phyloP scores from a whole-genome alignment of 92 coral and sea anemone genomes.

The Actinostola sp. region DNA sequence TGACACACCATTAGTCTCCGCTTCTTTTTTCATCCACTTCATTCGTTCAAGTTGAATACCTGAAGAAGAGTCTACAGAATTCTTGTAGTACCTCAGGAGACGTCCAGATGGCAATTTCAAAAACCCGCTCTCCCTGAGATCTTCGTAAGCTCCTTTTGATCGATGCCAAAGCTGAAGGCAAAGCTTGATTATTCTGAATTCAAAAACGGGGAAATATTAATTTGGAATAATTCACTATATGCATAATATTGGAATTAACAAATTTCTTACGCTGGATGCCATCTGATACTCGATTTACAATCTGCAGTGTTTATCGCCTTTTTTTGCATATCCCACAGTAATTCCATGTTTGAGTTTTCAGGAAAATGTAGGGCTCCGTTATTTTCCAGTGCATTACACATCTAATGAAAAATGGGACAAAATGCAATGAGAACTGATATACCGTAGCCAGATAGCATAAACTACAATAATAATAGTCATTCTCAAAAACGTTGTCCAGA shows the following conservation, averaged over 20 bases:
- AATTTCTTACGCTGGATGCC: constrained; percentile 2
- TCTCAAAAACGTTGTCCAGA: no score
- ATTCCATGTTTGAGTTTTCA: constrained; percentile 20
- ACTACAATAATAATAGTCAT: no score
- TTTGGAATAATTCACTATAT: no score
- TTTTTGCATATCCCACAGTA: constrained; percentile 37
- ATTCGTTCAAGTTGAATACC: constrained; percentile 3
- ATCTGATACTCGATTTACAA: not conserved
- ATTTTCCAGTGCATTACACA: not conserved
- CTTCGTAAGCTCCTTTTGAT: constrained; percentile 20
- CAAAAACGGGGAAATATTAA: no score
- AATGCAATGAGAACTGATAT: no score
- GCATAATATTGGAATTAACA: no score
- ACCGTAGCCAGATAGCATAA: no score
- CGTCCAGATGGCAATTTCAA: constrained; percentile 27
- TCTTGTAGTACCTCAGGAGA: constrained; percentile 23
- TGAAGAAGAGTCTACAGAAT: constrained; percentile 3
- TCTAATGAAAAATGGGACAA: not conserved
- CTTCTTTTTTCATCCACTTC: constrained; percentile 15
- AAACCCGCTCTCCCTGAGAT: constrained; percentile 20
- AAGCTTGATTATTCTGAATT: constrained; percentile 17
- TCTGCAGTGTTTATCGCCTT: constrained; percentile 16
- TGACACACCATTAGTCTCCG: not conserved
- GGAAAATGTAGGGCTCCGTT: constrained; percentile 10
- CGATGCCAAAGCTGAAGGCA: constrained; percentile 35